Percentiles rank a stretch among this genome's conserved stretches.
Evolutionary conservation across 1,140 invertebrate species (phyloP).

Genomic region (Gerris buenoi): DNA sequence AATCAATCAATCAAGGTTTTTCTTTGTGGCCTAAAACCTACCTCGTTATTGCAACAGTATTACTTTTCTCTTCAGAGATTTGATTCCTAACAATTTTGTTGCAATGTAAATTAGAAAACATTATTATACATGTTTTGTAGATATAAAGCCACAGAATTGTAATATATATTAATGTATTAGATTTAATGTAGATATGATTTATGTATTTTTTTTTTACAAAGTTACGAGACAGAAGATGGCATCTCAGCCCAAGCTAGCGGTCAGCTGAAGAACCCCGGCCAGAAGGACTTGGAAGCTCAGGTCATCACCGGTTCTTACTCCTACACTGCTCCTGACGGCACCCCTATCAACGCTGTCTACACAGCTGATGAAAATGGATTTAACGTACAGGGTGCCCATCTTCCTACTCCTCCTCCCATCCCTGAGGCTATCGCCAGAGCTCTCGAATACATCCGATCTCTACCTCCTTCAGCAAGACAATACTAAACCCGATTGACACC

Average conservation of each 20-base stretch:
- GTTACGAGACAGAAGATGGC: not conserved
- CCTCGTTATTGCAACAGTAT: too few relatives aligned
- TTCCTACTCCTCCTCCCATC: slow-evolving; percentile 60
- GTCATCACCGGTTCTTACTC: slow-evolving; percentile 45
- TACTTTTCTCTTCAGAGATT: too few relatives aligned
- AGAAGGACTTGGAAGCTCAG: slow-evolving; percentile 27
- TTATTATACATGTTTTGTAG: too few relatives aligned
- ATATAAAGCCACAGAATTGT: too few relatives aligned
- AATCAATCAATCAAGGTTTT: too few relatives aligned
- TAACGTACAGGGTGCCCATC: slow-evolving; percentile 48
- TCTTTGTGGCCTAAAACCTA: too few relatives aligned
- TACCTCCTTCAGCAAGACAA: slow-evolving; percentile 7
- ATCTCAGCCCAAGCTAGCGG: not conserved
- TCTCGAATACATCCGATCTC: slow-evolving; percentile 14
- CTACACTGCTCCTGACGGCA: slow-evolving; percentile 46
- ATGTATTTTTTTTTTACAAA: too few relatives aligned
- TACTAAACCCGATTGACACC: not conserved
- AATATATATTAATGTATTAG: too few relatives aligned
- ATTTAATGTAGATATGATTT: too few relatives aligned
- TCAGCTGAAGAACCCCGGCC: slow-evolving; percentile 24
- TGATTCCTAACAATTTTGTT: too few relatives aligned
- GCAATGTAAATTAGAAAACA: too few relatives aligned
- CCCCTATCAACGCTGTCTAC: slow-evolving; percentile 43
- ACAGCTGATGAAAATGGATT: slow-evolving; percentile 65
- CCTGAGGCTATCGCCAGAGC: slow-evolving; percentile 29